Conservation (phyloP, 2,797 vertebrate species). For the Aplochiton taeniatus region DNA sequence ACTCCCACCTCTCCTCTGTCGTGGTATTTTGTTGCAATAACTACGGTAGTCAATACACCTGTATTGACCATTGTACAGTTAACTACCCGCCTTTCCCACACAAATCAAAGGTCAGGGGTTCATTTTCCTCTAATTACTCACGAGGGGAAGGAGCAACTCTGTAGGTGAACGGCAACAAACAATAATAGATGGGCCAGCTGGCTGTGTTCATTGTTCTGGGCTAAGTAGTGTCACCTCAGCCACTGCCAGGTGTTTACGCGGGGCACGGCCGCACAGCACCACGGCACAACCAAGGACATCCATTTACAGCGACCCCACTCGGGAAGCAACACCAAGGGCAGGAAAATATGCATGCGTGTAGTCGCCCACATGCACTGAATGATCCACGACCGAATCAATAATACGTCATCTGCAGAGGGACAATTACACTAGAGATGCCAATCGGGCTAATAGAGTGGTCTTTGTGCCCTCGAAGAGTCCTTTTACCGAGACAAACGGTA, state of each 20-base stretch:
- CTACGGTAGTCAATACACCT: slow-evolving; percentile 63
- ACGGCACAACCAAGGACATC: slow-evolving; percentile 50
- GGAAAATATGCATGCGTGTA: neutral
- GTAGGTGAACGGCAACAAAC: slow-evolving; percentile 74
- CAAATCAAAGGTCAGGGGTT: slow-evolving; percentile 80
- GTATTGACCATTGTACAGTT: slow-evolving; percentile 66
- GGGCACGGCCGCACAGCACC: slow-evolving; percentile 63
- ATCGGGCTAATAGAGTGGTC: slow-evolving; percentile 35
- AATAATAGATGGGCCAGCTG: slow-evolving; percentile 77
- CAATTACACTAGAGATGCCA: slow-evolving; percentile 17
- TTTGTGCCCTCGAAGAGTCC: slow-evolving; percentile 45
- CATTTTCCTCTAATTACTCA: slow-evolving; percentile 78
- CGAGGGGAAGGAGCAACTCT: slow-evolving; percentile 55
- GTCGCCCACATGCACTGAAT: neutral
- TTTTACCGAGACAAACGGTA: slow-evolving; percentile 12
- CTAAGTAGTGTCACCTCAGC: slow-evolving; percentile 55
- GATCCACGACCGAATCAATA: slow-evolving; percentile 23
- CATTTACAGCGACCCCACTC: slow-evolving; percentile 46
- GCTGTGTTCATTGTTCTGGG: slow-evolving; percentile 75
- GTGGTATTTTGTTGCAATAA: slow-evolving; percentile 67
- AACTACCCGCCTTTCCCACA: slow-evolving; percentile 67
- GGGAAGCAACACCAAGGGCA: slow-evolving; percentile 21
- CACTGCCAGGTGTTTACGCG: slow-evolving; percentile 73
- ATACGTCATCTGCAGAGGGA: slow-evolving; percentile 34
- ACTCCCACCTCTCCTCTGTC: slow-evolving; percentile 34